Conservation (phyloP, 1,140 invertebrate genomes). For the Globodera rostochiensis region DNA sequence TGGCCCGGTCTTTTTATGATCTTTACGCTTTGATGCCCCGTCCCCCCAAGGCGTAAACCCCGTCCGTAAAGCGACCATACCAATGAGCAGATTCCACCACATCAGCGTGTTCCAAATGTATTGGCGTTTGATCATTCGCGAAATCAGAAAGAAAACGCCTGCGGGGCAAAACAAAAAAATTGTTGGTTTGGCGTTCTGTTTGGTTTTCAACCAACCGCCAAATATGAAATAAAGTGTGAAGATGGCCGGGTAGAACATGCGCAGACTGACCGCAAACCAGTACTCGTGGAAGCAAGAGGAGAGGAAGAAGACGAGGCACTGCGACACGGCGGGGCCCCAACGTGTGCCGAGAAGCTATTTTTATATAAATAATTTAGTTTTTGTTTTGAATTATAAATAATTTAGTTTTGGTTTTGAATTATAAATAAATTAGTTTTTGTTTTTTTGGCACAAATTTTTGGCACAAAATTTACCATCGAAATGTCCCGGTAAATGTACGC, state of each 20-base stretch:
- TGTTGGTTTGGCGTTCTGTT: background rate
- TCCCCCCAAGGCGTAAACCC: no score
- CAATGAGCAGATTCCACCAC: constrained; percentile 65
- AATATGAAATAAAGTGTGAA: constrained; percentile 69
- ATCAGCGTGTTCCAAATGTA: constrained; percentile 59
- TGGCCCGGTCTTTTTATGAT: no score
- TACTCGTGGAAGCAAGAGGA: constrained; percentile 83
- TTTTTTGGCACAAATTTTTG: background rate
- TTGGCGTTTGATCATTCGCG: constrained; percentile 53
- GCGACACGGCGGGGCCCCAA: constrained; percentile 63
- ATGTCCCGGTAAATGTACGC: constrained; percentile 86
- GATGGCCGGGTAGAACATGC: constrained; percentile 84
- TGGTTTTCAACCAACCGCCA: constrained; percentile 40
- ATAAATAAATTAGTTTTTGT: background rate
- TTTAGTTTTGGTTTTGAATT: background rate
- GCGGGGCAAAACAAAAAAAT: constrained; percentile 20
- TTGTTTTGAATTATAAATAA: background rate
- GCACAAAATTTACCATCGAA: constrained; percentile 69
- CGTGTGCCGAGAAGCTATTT: constrained; percentile 54
- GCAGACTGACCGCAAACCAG: constrained; percentile 76
- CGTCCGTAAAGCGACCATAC: constrained; percentile 13
- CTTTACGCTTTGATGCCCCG: no score
- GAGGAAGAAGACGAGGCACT: constrained; percentile 71
- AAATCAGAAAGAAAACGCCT: constrained; percentile 62
- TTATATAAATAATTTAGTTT: background rate